phyloP scores from a whole-genome alignment of 2,888 invertebrate species.

The Chydorus sphaericus region DNA sequence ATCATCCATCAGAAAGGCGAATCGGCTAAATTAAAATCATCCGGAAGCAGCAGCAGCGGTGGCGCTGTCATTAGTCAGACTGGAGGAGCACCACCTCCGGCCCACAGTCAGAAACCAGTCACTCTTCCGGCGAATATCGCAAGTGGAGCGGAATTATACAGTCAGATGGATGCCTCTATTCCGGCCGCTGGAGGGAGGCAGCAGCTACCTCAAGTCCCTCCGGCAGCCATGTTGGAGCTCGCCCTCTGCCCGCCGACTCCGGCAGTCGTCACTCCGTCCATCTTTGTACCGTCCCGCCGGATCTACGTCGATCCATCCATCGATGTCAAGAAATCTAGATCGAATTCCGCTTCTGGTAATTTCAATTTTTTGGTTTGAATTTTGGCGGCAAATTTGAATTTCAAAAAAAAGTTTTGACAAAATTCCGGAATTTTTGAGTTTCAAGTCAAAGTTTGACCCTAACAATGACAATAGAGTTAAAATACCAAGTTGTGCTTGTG shows the following conservation, averaged over 20 bases:
- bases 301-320: conserved; percentile 12
- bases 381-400: too few species aligned
- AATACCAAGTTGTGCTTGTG: too few species aligned
- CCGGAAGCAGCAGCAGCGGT: too few species aligned
- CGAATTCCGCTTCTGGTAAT: neutral
- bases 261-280: conserved; percentile 11
- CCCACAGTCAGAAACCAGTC: conserved; percentile 10
- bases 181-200: neutral
- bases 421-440: too few species aligned
- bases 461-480: too few species aligned
- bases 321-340: conserved; percentile 6
- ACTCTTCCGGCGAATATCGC: neutral
- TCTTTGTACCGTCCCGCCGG: conserved; percentile 2
- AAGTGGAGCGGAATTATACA: neutral
- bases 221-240: neutral
- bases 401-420: too few species aligned
- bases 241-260: conserved; percentile 4
- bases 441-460: too few species aligned
- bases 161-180: neutral
- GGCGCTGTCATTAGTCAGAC: neutral
- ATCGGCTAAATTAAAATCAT: too few species aligned
- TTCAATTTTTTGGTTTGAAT: too few species aligned
- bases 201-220: neutral
- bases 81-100: conserved; percentile 3
- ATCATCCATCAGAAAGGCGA: neutral